Conservation (phyloP, 2,113 vertebrate species). For the Takifugu flavidus region DNA sequence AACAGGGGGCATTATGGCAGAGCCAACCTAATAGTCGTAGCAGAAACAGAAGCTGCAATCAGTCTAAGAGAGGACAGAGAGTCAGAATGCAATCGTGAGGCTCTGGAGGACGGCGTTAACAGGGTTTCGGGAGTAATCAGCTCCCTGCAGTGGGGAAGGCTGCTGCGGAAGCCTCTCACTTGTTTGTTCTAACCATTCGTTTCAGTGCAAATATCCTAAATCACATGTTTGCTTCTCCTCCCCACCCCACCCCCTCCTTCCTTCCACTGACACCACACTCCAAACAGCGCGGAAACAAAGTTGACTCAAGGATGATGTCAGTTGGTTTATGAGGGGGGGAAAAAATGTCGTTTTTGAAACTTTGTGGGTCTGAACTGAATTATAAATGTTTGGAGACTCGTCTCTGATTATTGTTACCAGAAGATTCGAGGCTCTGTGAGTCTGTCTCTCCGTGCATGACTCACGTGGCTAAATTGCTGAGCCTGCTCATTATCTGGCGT, state of each 20-base stretch:
- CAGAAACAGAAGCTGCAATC: constrained; percentile 18
- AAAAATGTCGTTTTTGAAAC: constrained; percentile 22
- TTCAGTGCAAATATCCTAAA: constrained; percentile 50
- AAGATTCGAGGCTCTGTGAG: constrained; percentile 18
- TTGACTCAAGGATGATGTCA: constrained; percentile 37
- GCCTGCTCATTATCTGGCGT: constrained; percentile 59
- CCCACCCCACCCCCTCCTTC: neutral
- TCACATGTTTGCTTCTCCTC: constrained; percentile 46
- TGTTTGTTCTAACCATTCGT: constrained; percentile 43
- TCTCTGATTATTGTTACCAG: constrained; percentile 24
- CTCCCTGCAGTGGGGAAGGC: constrained; percentile 33
- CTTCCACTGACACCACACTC: constrained; percentile 25
- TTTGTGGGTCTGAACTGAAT: constrained; percentile 23
- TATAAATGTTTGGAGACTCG: constrained; percentile 19
- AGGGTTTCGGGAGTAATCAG: constrained; percentile 51
- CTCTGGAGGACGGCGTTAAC: constrained; percentile 42
- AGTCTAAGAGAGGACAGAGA: constrained; percentile 20
- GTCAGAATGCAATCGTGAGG: constrained; percentile 23
- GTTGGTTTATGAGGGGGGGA: constrained; percentile 11
- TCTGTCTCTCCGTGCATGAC: constrained; percentile 35
- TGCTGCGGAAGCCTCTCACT: constrained; percentile 18
- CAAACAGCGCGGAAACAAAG: constrained; percentile 44
- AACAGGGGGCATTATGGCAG: neutral
- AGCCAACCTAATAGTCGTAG: constrained; percentile 16
- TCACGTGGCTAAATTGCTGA: constrained; percentile 58